Base-by-base conservation (phyloP, 2,888 invertebrate genomes). In the Aethes cnicana region DNA sequence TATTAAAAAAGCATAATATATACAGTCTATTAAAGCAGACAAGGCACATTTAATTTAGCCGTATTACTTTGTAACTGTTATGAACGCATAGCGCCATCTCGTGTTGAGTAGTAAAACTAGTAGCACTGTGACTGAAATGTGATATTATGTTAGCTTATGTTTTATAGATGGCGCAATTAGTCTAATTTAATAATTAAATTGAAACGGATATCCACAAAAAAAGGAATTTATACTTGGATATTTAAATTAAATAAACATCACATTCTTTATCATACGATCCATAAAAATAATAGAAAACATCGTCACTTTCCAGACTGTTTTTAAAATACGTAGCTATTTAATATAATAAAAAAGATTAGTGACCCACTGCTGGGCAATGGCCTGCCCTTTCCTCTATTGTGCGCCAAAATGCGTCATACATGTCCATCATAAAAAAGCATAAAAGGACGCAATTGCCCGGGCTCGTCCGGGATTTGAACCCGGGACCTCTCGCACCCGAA, bases 381-480 rank as follows among this genome's bases (percentile, higher is more conserved):
- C n/a, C n/a, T n/a, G n/a, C n/a, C n/a, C n/a, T n/a, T n/a, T n/a
- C n/a, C n/a, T n/a, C n/a, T n/a, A n/a, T n/a, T n/a, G n/a, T n/a
- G n/a, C n/a, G n/a, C n/a, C n/a, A n/a, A n/a, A n/a, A n/a, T n/a
- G n/a, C n/a, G n/a, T n/a, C n/a, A n/a, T n/a, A n/a, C n/a, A n/a
- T n/a, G n/a, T n/a, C n/a, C n/a, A n/a, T n/a, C 6, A 4, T 4
- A 18, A 36, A 48, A 44, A 30, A 39, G 9, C 17, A 11, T 16
- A 47, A 54, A 54, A 49, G 46, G 20, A 39, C 16, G n/a, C n/a
- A n/a, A 11, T 0, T 57, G 63, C 47, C n/a, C 59, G 90, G 90
- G 90, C 90, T 90, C 89, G 90, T 90, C 90, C 90, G 90, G 90
- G 90, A 90, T 90, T 90, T 90, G 90, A 90, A 90, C 90, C 90